A percentile compares a stretch with the other conserved stretches of the same genome.
Conservation (phyloP, 2,113 vertebrate genomes). For the Podarcis muralis region DNA sequence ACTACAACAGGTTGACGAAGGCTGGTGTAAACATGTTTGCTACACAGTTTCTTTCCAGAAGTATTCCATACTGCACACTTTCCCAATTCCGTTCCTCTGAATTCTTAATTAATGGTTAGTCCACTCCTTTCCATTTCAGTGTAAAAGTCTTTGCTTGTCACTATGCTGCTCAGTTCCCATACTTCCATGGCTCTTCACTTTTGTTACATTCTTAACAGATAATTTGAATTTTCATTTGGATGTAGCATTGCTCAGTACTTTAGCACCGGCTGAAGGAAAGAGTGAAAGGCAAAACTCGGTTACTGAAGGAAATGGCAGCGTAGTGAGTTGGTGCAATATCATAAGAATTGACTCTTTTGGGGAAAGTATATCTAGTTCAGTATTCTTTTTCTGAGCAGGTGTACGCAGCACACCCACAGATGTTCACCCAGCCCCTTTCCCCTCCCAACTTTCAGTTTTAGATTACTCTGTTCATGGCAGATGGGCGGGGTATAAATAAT, state of each 20-base stretch:
- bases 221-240: background rate
- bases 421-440: background rate
- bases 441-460: background rate
- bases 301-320: background rate
- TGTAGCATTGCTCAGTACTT: background rate
- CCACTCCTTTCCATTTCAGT: background rate
- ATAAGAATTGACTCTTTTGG: background rate
- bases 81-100: background rate
- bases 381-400: background rate
- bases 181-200: background rate
- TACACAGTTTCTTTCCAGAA: background rate
- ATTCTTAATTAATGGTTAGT: background rate
- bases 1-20: no score
- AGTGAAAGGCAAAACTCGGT: background rate
- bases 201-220: background rate
- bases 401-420: no score
- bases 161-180: no score
- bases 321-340: background rate
- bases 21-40: background rate
- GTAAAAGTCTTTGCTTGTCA: background rate
- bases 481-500: no score
- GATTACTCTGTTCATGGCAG: background rate
- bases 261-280: background rate
- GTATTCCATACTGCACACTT: background rate
- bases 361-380: background rate